Evolutionary conservation across 92 coral and sea anemone species (phyloP), one percentile per base, ranked within the genome.

Genomic region (Siderastrea radians): DNA sequence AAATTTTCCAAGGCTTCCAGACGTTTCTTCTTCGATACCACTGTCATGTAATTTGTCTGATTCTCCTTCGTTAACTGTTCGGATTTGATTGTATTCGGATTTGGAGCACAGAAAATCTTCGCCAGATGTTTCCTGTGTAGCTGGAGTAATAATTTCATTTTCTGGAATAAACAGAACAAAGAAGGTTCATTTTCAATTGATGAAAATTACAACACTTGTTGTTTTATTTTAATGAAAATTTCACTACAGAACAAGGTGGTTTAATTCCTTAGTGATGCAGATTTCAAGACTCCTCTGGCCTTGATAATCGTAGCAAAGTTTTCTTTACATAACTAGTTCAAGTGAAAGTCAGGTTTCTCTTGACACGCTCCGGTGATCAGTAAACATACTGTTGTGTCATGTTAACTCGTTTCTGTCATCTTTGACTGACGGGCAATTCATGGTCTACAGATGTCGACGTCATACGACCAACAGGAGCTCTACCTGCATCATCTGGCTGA

Each of bases 1-100:
- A 9, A 72, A 68, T 81, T 70, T 52, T 52, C 54, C 52, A 54
- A 68, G 66, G 15, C 75, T 7, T 9, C 52, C 44, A 49, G 77
- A 81, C 4, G 51, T n/a, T 38, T 81, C 85, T 7, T 81, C 85
- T 48, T 68, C 85, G 3, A 67, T 67, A 12, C 76, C 76, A 13
- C 85, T 81, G 74, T 68, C 85, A 38, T 68, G 11, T 55, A 67
- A 55, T 2, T 81, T 76, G 15, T 81, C 76, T 12, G 65, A 46
- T 26, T 81, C 76, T 14, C 65, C 13, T 81, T 68, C 46, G 76
- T n/a, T 54, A 57, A 67, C 46, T 2, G 44, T 57, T 55, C 64
- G 85, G 13, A 68, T 15, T 66, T 67, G 72, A 7, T 6, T 5
- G 4, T 2, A 14, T 10, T 67, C 48, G 17, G 47, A 66, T 3